Evolutionary conservation across 2,888 invertebrate species (phyloP), one percentile per base, ranked within the genome.

Genomic region (Allacma fusca): DNA sequence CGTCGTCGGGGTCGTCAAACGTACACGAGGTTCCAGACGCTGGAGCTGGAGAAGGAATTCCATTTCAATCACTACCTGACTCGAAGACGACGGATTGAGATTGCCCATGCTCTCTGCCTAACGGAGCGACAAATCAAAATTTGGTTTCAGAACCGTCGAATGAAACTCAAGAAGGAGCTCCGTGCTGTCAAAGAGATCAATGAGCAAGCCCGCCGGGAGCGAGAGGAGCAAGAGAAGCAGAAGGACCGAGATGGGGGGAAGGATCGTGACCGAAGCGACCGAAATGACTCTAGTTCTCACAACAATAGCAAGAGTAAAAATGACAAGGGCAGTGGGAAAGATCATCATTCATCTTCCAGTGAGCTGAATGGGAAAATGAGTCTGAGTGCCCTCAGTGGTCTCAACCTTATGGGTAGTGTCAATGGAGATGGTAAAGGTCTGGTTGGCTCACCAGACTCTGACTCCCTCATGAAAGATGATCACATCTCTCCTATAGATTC

Each of bases 21-120:
- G 23, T 98, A 98, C 91, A 98, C 97, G 83, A 93, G 97, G 86
- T 97, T 97, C 91, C 98, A 98, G 89, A 98, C 98, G 28, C 90
- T 97, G 88, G 97, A 98, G 88, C 91, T n/a, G n/a, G n/a, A n/a
- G n/a, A n/a, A n/a, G n/a, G n/a, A n/a, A n/a, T n/a, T n/a, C n/a
- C n/a, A n/a, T 87, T 97, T 96, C 90, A 98, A 97, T 89, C 96
- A 97, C 87, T 98, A 98, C 88, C 90, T 98, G 88, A 97, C 97
- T 85, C 91, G 98, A 87, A 91, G 97, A 87, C 92, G 97, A 88
- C 91, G 97, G 89, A 97, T 97, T 89, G 97, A 98, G 89, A 97
- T 97, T 85, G 97, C 97, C 67, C 97, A 97, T 88, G 95, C 96
- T 77, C 92, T 98, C 79, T 96, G 96, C 88, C 91, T 97, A 85